These are phyloP conservation scores for Hirundo rustica DNA, from an alignment of 2,797 vertebrate genomes.

Conservation along the genomic window DNA sequence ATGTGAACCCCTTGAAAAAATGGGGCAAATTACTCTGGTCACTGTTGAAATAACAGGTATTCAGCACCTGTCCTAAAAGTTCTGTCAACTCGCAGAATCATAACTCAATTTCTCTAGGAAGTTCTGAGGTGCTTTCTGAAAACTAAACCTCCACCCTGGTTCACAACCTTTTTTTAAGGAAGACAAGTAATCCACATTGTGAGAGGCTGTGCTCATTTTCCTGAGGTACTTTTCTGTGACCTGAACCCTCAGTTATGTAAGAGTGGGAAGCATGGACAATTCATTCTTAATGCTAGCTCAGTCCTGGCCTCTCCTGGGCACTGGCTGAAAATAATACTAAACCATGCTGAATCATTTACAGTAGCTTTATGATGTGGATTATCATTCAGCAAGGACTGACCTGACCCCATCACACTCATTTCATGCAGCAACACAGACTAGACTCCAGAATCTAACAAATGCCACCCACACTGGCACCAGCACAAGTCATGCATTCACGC, in stretches of 20 bases:
- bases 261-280: constrained; percentile 27
- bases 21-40: background rate
- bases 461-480: background rate
- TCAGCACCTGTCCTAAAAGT: background rate
- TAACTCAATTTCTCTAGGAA: background rate
- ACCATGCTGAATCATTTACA: constrained; percentile 49
- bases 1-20: background rate
- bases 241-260: constrained; percentile 32
- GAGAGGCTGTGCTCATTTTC: background rate
- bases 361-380: constrained; percentile 54
- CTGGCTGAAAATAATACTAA: constrained; percentile 68
- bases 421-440: constrained; percentile 5
- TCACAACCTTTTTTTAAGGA: background rate
- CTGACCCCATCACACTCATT: constrained; percentile 34
- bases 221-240: background rate
- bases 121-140: constrained; percentile 7
- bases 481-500: background rate
- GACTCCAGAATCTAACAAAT: constrained; percentile 5
- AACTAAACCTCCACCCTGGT: background rate
- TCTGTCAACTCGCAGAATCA: background rate
- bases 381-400: constrained; percentile 41
- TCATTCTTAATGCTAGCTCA: constrained; percentile 56
- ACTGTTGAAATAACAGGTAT: background rate
- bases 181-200: background rate
- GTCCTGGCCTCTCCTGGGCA: constrained; percentile 69